Evolutionary conservation across 1,140 invertebrate genomes (phyloP), one percentile per base, ranked within the genome.

Genomic region (Kradibia gibbosae): DNA sequence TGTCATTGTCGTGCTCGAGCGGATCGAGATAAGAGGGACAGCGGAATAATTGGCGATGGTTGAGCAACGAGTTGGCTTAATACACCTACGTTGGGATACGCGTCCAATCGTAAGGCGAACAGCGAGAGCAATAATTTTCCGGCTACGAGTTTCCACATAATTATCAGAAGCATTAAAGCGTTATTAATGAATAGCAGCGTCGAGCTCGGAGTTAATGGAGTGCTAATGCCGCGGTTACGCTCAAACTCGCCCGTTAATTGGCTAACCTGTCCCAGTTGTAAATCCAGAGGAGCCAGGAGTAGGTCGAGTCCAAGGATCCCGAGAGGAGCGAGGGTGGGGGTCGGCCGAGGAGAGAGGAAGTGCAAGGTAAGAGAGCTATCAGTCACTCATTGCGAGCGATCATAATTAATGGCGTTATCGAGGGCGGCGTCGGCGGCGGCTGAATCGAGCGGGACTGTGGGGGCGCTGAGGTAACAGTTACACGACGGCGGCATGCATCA

Each of bases 161-260:
- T 34, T 22, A 67, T 39, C n/a, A 10, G 20, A 8, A 17, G 25
- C 36, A 22, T 39, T 39, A 10, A 67, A 67, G 17, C 42, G 13
- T 28, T 72, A 48, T 72, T 45, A 72, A 72, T 72, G 25, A 72
- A 72, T 42, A 36, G 25, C 65, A 45, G 20, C 65, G 22, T 70
- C 13, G 20, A 8, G 8, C 25, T 39, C 72, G 25, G 20, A 20
- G 3, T 13, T 62, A 77, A 65, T 62, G 55, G 34, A 77, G 57
- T 76, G 57, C 17, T 62, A 48, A 45, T n/a, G 25, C 25, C 34
- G 55, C 36, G 22, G 39, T 42, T 42, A 28, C 57, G 74, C 55
- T 75, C 55, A n/a, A 62, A 15, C 17, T 55, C 34, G 4, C 0
- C 22, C 20, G 62, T 78, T 78, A 78, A 78, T 78, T 78, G 62